Conservation (phyloP, 2,797 vertebrate species). For the Vespertilio murinus region DNA sequence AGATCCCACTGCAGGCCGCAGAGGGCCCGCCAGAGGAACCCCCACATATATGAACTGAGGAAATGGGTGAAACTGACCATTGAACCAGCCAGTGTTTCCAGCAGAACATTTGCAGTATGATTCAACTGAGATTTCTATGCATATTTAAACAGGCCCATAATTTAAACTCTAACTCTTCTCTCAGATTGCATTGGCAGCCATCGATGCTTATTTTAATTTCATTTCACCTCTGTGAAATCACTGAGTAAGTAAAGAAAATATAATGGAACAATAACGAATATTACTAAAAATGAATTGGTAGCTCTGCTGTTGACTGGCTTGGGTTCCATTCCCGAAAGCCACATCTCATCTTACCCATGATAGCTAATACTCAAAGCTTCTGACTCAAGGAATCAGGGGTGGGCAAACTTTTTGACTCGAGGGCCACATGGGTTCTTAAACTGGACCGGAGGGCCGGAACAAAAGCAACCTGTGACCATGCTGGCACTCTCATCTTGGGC, state of each 20-base stretch:
- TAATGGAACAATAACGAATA: background rate
- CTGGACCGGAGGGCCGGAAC: too few species aligned
- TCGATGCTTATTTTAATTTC: background rate
- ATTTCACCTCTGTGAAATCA: background rate
- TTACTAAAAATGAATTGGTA: background rate
- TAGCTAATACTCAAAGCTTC: background rate
- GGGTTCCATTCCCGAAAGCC: background rate
- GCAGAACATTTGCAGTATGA: background rate
- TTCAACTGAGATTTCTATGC: background rate
- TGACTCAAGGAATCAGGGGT: background rate
- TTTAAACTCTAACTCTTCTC: background rate
- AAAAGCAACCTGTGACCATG: too few species aligned
- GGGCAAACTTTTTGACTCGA: too few species aligned
- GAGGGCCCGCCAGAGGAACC: background rate
- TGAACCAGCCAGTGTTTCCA: background rate
- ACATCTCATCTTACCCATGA: background rate
- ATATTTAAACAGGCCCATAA: background rate
- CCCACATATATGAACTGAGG: fast-evolving
- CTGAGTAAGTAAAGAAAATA: background rate
- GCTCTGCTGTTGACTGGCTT: background rate
- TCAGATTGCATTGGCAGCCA: background rate
- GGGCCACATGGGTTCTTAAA: too few species aligned
- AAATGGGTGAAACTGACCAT: background rate
- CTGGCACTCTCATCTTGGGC: too few species aligned
- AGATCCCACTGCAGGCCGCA: background rate